Conservation (phyloP, 2,113 vertebrate genomes). For the Bostrychus sinensis region DNA sequence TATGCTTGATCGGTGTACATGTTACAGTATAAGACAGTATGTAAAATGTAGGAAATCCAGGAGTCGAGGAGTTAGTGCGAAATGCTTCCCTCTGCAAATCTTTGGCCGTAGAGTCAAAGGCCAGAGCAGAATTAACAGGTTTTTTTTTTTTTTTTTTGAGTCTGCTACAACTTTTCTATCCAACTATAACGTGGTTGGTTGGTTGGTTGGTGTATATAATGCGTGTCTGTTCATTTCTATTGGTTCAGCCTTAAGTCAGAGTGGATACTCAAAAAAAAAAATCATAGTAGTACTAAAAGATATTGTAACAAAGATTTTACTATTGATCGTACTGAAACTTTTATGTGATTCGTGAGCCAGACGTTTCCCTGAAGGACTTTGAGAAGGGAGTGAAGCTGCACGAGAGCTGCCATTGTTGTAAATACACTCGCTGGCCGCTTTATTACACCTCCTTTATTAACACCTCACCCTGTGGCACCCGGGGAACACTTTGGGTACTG, state of each 20-base stretch:
- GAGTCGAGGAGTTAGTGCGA: constrained; percentile 34
- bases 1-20: background rate
- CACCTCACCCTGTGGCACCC: no score
- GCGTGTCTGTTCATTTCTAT: constrained; percentile 68
- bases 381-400: background rate
- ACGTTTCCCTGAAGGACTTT: background rate
- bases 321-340: constrained; percentile 49
- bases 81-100: constrained; percentile 46
- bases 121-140: constrained; percentile 40
- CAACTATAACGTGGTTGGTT: constrained; percentile 60
- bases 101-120: constrained; percentile 23
- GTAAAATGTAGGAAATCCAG: constrained; percentile 35
- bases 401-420: background rate
- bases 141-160: constrained; percentile 25
- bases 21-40: constrained; percentile 45
- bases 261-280: constrained; percentile 54
- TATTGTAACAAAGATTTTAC: constrained; percentile 53
- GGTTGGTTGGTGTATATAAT: constrained; percentile 71
- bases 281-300: constrained; percentile 69
- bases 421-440: background rate
- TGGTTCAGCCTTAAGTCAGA: constrained; percentile 71
- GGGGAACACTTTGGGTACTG: no score
- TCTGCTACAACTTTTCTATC: constrained; percentile 66
- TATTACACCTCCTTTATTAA: no score
- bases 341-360: constrained; percentile 18